Base-by-base conservation (phyloP, 2,888 invertebrate genomes). In the Ochlodes sylvanus region DNA sequence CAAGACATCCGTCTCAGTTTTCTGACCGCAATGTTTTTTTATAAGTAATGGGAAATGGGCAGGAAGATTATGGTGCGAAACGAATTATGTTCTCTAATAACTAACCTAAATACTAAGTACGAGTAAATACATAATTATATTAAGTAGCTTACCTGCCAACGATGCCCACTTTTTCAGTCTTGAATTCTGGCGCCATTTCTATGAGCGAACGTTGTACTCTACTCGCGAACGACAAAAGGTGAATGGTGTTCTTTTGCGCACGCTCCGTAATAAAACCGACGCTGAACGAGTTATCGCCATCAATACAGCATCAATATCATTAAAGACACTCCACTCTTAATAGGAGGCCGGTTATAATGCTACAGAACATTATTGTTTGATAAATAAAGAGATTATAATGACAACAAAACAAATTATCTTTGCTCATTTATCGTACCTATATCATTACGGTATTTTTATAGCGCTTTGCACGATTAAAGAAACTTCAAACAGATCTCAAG, bases 121-220 rank as follows among this genome's bases (percentile, higher is more conserved):
- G 7, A 6, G 12, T 17, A 27, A 6, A 27, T 9, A 9, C 12
- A 27, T 3, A 21, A 12, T 21, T 1, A 52, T 12, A 0, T 12
- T 12, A 12, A 52, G 12, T 27, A 57, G 69, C 83, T 88, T 89
- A 96, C 97, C 97, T 97, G 82, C 97, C 97, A 72, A 97, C 94
- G 73, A 97, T 96, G 73, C 96, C 96, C 75, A 97, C 95, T 90
- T 96, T 96, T 87, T 95, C 95, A 66, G 88, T 93, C 83, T 94
- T 85, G 60, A 69, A 68, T 63, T 72, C 74, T 71, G 87, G 77
- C 72, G 89, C 86, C 92, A 91, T 66, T 69, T 74, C 41, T 56
- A 17, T 63, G 14, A 15, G 27, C 41, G 38, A 52, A 47, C 1
- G 15, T 47, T 27, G 62, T 69, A 61, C 54, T n/a, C 44, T 21